Conservation (phyloP, 2,888 invertebrate species). For the Cheilosia variabilis region DNA sequence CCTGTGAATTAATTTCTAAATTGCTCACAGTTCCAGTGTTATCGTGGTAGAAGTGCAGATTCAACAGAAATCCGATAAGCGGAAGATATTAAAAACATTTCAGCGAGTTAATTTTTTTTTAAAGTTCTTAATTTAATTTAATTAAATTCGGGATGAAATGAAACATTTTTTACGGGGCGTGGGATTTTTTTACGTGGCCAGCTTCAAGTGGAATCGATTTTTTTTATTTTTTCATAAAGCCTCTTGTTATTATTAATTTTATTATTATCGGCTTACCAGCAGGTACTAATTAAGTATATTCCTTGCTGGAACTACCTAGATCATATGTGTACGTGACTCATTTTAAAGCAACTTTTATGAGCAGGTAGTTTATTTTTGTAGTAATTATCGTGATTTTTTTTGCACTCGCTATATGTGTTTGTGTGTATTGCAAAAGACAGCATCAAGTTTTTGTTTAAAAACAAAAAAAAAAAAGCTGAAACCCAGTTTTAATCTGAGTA, state of each 20-base stretch:
- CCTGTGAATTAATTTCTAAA: background rate
- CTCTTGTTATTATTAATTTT: background rate
- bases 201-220: background rate
- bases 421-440: background rate
- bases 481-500: background rate
- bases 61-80: background rate
- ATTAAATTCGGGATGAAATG: conserved; percentile 10
- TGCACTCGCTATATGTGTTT: background rate
- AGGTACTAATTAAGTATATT: conserved; percentile 11
- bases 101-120: background rate
- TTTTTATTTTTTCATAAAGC: background rate
- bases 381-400: conserved; percentile 4
- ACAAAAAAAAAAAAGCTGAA: background rate
- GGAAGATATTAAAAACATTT: background rate
- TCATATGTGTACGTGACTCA: background rate
- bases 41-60: background rate
- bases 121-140: background rate
- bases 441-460: too few species aligned
- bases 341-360: conserved; percentile 1
- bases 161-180: background rate
- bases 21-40: background rate
- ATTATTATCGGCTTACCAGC: background rate
- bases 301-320: background rate
- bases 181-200: background rate
- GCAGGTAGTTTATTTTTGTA: background rate